Evolutionary conservation across 2,113 vertebrate species (phyloP), one percentile per base, ranked within the genome.

Genomic region (Mystacornis crossleyi): DNA sequence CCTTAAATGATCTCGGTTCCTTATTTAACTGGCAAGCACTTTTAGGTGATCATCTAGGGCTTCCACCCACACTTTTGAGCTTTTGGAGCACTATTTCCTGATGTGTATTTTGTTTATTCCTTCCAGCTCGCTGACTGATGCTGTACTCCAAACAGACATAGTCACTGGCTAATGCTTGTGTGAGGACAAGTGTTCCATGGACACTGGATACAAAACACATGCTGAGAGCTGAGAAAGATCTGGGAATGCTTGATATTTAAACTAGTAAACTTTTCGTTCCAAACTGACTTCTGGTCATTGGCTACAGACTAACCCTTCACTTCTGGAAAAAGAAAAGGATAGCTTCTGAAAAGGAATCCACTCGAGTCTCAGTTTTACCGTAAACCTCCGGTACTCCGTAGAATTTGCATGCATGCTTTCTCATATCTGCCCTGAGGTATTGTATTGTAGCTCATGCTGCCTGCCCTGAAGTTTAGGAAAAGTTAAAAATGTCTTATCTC

Each of bases 161-260:
- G 96, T 97, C 95, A 96, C 94, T 97, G 96, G 92, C 96, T 96
- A 94, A 96, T 95, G 94, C 85, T 95, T 97, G 94, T 97, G 74
- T 97, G 96, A 97, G 95, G 96, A 97, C 94, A 97, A 96, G 94
- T 97, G 96, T 97, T 97, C 84, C 95, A 96, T 95, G 92, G 94
- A 97, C 95, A 97, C 90, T 95, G 96, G 96, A 96, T 96, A 96
- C 94, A 97, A 97, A 96, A 96, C 96, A 96, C 87, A 95, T 96
- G 95, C 92, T 97, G 95, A 96, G 66, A 97, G 95, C 92, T 97
- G 95, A 96, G 66, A 97, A 92, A 94, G 85, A 97, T 96, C 95
- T 90, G 96, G 95, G 94, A 97, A 79, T 97, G 70, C 85, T 97
- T 96, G 92, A 91, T 97, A 94, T 69, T 97, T 93, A 95, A 94